Percentiles rank a stretch among this genome's conserved stretches.
Conservation (phyloP, 2,797 vertebrate genomes). For the Manis crassicaudata region DNA sequence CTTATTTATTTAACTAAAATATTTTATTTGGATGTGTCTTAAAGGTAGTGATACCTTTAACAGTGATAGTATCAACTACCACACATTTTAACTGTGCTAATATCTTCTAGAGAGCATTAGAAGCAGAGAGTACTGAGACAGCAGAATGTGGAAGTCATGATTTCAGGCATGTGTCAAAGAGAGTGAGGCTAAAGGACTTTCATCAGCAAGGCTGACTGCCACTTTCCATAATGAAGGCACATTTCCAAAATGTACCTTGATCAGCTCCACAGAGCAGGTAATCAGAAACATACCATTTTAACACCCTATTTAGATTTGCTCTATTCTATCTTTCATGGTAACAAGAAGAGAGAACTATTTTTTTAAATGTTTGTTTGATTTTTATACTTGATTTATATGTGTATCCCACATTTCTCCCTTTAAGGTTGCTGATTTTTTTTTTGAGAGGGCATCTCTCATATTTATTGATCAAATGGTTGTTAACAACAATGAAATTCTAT, state of each 20-base stretch:
- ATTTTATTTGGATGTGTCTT: background rate
- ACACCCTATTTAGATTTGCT: background rate
- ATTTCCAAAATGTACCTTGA: conserved; percentile 4
- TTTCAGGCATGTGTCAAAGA: background rate
- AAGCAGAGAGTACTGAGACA: background rate
- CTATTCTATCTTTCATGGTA: background rate
- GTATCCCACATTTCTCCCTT: too few relatives aligned
- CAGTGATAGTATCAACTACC: background rate
- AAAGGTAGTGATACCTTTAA: background rate
- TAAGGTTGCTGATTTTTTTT: too few relatives aligned
- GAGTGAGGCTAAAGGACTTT: background rate
- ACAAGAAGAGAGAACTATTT: conserved; percentile 39
- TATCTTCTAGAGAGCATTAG: background rate
- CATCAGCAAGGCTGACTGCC: background rate
- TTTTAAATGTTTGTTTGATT: too few relatives aligned
- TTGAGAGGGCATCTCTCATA: too few relatives aligned
- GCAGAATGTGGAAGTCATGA: background rate
- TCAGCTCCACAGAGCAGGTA: background rate
- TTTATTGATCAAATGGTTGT: too few relatives aligned
- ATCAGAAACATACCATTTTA: conserved; percentile 5
- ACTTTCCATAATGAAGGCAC: conserved; percentile 13
- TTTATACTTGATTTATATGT: too few relatives aligned
- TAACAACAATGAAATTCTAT: too few relatives aligned
- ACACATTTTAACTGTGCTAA: background rate
- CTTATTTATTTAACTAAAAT: background rate